Percentiles rank a stretch among this genome's conserved stretches.
Evolutionary conservation across 2,888 invertebrate species (phyloP).

Genomic region (Sarcophaga subvicina): DNA sequence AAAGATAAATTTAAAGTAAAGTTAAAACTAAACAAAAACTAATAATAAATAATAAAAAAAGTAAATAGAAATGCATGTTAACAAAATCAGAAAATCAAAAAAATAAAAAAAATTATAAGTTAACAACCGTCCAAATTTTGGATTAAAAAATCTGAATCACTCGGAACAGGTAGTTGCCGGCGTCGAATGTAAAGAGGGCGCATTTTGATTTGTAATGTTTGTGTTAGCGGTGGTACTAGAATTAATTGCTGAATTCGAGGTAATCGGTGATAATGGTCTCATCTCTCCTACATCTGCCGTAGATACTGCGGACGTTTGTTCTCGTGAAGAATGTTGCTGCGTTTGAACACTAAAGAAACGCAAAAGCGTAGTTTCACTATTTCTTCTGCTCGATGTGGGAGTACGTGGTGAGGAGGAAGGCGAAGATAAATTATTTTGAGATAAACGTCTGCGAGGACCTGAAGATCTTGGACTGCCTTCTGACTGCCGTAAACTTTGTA

Average conservation of each 20-base stretch:
- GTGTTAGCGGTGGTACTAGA: constrained; percentile 14
- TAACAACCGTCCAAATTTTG: constrained; percentile 21
- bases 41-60: constrained; percentile 6
- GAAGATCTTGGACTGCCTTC: constrained; percentile 76
- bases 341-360: constrained; percentile 80
- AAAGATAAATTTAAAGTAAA: constrained; percentile 56
- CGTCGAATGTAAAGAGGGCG: constrained; percentile 45
- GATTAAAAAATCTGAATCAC: constrained; percentile 55
- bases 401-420: constrained; percentile 75
- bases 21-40: constrained; percentile 47
- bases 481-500: constrained; percentile 77
- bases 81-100: constrained; percentile 30
- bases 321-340: constrained; percentile 62
- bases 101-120: constrained; percentile 33
- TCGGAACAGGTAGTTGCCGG: constrained; percentile 68
- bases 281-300: constrained; percentile 63
- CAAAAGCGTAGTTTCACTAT: constrained; percentile 80
- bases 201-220: constrained; percentile 27
- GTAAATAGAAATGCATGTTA: constrained; percentile 29
- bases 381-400: constrained; percentile 79
- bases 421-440: constrained; percentile 73
- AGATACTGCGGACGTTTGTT: constrained; percentile 15
- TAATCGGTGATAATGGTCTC: constrained; percentile 57
- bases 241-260: neutral
- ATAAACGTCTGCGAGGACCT: constrained; percentile 76